These are phyloP conservation scores for Smittia sp. DNA, from an alignment of 2,888 invertebrate genomes.

Conservation along the genomic window DNA sequence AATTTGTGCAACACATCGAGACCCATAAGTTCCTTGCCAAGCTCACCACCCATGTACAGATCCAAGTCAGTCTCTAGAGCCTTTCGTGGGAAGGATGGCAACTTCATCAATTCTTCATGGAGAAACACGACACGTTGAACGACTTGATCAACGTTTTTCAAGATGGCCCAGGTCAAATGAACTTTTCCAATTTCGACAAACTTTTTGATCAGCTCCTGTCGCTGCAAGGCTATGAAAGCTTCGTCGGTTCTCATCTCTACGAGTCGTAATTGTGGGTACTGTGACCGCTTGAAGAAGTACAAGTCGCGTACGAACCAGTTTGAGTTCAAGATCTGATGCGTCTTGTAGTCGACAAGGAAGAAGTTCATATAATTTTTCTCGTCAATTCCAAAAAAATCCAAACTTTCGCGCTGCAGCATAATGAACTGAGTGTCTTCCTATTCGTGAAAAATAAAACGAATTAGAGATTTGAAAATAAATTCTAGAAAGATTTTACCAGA, in stretches of 20 bases:
- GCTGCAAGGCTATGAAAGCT: constrained; percentile 85
- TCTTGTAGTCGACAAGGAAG: constrained; percentile 97
- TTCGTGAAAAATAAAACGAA: background rate
- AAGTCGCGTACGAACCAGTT: constrained; percentile 93
- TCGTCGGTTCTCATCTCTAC: constrained; percentile 90
- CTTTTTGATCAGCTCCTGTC: constrained; percentile 86
- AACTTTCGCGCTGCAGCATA: constrained; percentile 89
- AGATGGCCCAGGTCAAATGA: constrained; percentile 83
- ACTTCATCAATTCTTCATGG: constrained; percentile 97
- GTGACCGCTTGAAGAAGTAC: constrained; percentile 93
- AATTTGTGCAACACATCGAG: constrained; percentile 97
- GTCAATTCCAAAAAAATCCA: constrained; percentile 96
- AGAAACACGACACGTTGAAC: constrained; percentile 67
- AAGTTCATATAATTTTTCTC: constrained; percentile 84
- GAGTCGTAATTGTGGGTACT: constrained; percentile 94
- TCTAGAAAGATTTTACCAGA: constrained; percentile 9
- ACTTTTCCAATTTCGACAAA: constrained; percentile 98
- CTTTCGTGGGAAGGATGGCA: constrained; percentile 97
- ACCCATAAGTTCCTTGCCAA: constrained; percentile 86
- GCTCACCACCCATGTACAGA: constrained; percentile 81
- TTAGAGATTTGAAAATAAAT: constrained; percentile 3
- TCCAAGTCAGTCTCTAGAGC: constrained; percentile 95
- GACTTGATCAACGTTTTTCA: constrained; percentile 89
- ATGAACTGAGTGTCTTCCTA: constrained; percentile 97
- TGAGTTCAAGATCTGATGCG: constrained; percentile 97